Percentiles rank a stretch among this genome's conserved stretches.
Evolutionary conservation across 2,888 invertebrate species (phyloP).

Genomic region (Abrostola tripartita): DNA sequence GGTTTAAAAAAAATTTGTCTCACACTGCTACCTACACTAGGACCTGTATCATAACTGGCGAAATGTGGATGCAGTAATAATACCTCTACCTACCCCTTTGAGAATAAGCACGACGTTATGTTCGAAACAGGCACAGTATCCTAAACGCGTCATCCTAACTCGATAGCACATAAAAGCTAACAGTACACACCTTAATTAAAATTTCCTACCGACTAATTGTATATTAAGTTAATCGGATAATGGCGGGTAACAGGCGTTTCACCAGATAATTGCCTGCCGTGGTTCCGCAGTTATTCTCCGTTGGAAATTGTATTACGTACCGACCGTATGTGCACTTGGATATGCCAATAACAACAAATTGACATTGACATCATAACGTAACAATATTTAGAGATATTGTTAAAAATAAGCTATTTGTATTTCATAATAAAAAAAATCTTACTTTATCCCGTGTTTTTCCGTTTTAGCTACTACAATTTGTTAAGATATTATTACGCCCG

Average conservation of each 20-base stretch:
- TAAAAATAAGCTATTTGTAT: neutral
- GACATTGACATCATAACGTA: neutral
- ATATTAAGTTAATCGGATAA: slow-evolving; percentile 75
- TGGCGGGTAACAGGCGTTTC: slow-evolving; percentile 69
- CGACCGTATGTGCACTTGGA: slow-evolving; percentile 26
- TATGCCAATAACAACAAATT: slow-evolving; percentile 35
- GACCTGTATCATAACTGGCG: no score
- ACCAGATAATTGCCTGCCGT: slow-evolving; percentile 67
- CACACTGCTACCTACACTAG: no score
- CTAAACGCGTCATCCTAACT: slow-evolving; percentile 36
- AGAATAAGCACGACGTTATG: no score
- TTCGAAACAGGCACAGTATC: slow-evolving; percentile 14
- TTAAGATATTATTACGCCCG: no score
- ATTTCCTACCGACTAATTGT: slow-evolving; percentile 74
- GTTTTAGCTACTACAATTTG: neutral
- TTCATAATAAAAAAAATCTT: no score
- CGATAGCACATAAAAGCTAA: slow-evolving; percentile 52
- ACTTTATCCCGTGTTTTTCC: neutral
- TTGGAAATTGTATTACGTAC: slow-evolving; percentile 49
- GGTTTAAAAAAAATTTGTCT: no score
- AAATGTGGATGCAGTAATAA: no score
- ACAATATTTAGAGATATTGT: neutral
- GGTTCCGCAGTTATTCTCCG: slow-evolving; percentile 57
- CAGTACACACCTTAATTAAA: slow-evolving; percentile 66
- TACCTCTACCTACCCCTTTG: no score